A percentile compares a stretch with the other conserved stretches of the same genome.
Conservation (phyloP, 2,113 vertebrate genomes). For the Antechinus stuartii region DNA sequence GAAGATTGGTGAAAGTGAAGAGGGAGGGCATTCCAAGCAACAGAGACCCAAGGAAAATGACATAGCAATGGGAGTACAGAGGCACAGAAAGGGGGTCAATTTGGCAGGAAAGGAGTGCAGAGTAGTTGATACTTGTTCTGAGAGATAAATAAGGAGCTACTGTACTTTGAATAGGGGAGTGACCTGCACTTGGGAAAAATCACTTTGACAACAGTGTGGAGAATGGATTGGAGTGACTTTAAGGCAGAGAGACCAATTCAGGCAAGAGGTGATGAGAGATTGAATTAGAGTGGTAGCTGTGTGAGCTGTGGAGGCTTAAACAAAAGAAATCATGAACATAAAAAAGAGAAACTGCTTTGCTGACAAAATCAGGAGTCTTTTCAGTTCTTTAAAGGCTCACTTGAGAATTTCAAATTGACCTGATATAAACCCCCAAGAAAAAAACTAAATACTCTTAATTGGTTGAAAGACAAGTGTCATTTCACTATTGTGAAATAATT, state of each 20-base stretch:
- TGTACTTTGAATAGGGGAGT: neutral
- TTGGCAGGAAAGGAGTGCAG: neutral
- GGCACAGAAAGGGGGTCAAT: neutral
- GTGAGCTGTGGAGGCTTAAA: neutral
- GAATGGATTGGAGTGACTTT: neutral
- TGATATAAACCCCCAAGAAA: constrained; percentile 3
- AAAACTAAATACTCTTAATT: neutral
- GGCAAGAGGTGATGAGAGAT: neutral
- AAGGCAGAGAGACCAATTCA: neutral
- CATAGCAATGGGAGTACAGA: neutral
- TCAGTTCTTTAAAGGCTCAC: neutral
- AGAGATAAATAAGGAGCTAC: neutral
- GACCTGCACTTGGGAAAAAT: neutral
- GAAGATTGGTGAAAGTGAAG: neutral
- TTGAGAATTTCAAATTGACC: constrained; percentile 6
- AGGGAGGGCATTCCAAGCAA: neutral
- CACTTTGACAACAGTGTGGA: neutral
- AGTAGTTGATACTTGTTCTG: neutral
- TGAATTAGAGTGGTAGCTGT: neutral
- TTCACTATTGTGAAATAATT: neutral
- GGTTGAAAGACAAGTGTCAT: neutral
- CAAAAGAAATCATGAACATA: neutral
- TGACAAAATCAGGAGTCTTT: neutral
- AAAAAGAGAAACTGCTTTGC: neutral
- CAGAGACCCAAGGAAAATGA: neutral